Evolutionary conservation across 1,140 invertebrate species (phyloP).

Genomic region (Lasioglossum baleicum): DNA sequence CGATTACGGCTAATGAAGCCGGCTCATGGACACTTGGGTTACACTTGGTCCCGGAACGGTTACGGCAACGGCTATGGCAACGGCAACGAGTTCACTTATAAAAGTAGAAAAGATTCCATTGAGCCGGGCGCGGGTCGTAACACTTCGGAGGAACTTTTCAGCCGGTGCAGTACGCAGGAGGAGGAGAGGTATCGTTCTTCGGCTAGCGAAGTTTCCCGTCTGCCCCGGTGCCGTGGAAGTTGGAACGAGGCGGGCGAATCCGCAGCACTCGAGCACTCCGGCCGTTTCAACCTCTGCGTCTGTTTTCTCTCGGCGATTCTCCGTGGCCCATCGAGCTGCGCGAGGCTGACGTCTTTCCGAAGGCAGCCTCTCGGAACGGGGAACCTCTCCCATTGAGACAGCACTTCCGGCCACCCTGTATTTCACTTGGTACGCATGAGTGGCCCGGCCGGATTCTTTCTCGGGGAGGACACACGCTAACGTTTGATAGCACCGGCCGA

Average conservation of each 20-base stretch:
- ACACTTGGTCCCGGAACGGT: conserved; percentile 39
- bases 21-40: background rate
- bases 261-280: background rate
- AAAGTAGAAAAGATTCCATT: conserved; percentile 56
- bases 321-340: conserved; percentile 46
- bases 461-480: background rate
- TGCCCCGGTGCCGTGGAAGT: background rate
- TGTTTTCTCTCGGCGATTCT: conserved; percentile 29
- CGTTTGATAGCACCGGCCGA: conserved; percentile 47
- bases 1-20: conserved; percentile 37
- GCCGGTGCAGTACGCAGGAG: background rate
- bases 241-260: conserved; percentile 1
- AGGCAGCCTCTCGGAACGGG: conserved; percentile 21
- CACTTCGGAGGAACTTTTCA: conserved; percentile 34
- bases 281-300: conserved; percentile 25
- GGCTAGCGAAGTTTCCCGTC: conserved; percentile 15
- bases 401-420: conserved; percentile 42
- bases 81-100: conserved; percentile 35
- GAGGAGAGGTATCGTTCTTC: background rate
- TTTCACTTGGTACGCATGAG: conserved; percentile 53
- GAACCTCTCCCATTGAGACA: conserved; percentile 50
- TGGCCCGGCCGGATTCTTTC: conserved; percentile 5
- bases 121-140: conserved; percentile 1
- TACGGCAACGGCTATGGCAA: no score
- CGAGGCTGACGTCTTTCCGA: conserved; percentile 20